Base-by-base conservation (phyloP, 1,140 invertebrate species). In the Stegodyphus dumicola region DNA sequence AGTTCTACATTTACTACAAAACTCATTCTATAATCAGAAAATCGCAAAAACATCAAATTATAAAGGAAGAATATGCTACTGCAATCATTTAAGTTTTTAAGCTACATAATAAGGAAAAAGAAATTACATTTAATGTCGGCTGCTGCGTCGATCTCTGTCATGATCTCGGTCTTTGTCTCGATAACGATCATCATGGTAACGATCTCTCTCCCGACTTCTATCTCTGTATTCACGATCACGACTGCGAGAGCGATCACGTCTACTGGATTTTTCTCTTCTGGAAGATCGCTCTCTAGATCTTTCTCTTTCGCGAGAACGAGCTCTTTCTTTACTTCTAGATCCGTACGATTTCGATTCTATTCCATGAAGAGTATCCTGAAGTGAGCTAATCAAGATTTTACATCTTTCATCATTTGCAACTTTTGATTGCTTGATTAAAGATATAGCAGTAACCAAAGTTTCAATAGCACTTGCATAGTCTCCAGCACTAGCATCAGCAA, bases 381-480 rank as follows among this genome's bases (percentile, higher is more conserved):
- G 92, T 0, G 97, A 98, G 89, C 95, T 98, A 77, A 99, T 98
- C 11, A 99, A 91, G 88, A 99, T 98, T 92, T 99, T 99, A 92
- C 98, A 99, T 65, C 98, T 93, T 90, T 99, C 98, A 92, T 99
- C 98, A 89, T 96, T 95, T 0, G 98, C 96, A 80, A 98, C 96
- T 92, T 99, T 99, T 18, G 98, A 99, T 92, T 99, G 97, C 91
- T 99, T 99, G 86, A 99, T 99, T 18, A 99, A 92, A 6, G 97
- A 99, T 88, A 99, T 99, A 4, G 98, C 98, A 2, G 98, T 99
- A 6, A 99, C 97, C 84, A 99, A 91, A 6, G 98, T 99, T 91
- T 99, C 98, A 89, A 99, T 99, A 70, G 98, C 98, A 91, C 96
- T 97, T 0, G 96, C 95, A 92, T 97, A 99, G 91, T 99, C 98